Evolutionary conservation across 2,113 vertebrate species (phyloP).

Genomic region (Desmodus rotundus): DNA sequence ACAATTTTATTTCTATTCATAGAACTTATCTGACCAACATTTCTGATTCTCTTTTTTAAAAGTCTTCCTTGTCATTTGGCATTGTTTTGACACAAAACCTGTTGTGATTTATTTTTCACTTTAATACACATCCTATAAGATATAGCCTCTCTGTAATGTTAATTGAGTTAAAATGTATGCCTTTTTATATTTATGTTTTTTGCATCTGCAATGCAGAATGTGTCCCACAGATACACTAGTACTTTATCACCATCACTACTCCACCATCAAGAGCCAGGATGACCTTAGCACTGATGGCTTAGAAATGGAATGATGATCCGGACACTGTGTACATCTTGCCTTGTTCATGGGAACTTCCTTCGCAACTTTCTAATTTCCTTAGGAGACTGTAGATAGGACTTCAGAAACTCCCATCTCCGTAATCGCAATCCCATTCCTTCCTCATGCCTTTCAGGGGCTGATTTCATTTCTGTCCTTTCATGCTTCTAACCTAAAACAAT

Average conservation of each 20-base stretch:
- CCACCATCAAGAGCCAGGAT: background rate
- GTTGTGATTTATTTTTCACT: background rate
- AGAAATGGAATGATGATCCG: background rate
- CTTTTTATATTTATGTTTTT: background rate
- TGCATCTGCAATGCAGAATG: background rate
- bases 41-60: background rate
- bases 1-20: background rate
- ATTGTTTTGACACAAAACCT: slow-evolving; percentile 44
- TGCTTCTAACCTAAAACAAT: background rate
- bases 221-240: background rate
- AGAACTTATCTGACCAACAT: background rate
- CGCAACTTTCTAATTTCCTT: background rate
- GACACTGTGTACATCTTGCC: background rate
- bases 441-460: background rate
- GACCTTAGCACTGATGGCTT: background rate
- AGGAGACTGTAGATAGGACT: background rate
- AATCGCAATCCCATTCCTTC: background rate
- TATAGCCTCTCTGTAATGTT: background rate
- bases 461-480: background rate
- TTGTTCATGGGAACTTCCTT: background rate
- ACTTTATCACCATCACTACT: background rate
- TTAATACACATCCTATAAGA: background rate
- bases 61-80: background rate
- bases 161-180: background rate
- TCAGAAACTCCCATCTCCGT: background rate